phyloP scores from a whole-genome alignment of 2,113 vertebrate genomes.

The Xiphophorus hellerii region DNA sequence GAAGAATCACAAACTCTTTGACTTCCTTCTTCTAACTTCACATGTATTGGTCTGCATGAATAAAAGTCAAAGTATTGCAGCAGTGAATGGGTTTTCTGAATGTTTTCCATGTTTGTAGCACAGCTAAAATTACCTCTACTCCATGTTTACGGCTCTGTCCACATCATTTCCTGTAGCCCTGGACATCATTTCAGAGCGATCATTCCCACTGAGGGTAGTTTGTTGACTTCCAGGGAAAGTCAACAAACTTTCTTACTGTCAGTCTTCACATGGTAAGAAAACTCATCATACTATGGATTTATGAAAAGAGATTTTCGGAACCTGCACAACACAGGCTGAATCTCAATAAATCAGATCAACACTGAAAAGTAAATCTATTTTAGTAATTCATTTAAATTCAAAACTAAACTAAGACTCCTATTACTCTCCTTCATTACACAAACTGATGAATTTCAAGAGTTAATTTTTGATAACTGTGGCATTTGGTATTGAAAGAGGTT shows the following conservation, averaged over 20 bases:
- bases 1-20: conserved; percentile 31
- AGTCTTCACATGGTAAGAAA: not conserved
- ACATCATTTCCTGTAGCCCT: conserved; percentile 11
- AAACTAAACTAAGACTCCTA: no score
- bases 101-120: not conserved
- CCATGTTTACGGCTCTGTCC: not conserved
- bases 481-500: no score
- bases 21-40: conserved; percentile 30
- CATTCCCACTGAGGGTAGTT: not conserved
- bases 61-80: not conserved
- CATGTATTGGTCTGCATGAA: conserved; percentile 15
- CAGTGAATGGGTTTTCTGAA: not conserved
- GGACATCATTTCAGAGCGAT: not conserved
- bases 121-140: not conserved
- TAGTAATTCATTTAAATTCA: no score
- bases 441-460: no score
- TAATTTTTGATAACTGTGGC: no score
- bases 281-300: not conserved
- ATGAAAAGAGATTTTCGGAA: no score
- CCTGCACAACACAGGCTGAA: no score
- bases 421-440: no score
- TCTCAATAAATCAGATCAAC: not conserved
- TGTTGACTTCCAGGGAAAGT: not conserved
- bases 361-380: not conserved
- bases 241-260: not conserved